Base-by-base conservation (phyloP, 1,140 invertebrate genomes). In the Amyelois transitella region DNA sequence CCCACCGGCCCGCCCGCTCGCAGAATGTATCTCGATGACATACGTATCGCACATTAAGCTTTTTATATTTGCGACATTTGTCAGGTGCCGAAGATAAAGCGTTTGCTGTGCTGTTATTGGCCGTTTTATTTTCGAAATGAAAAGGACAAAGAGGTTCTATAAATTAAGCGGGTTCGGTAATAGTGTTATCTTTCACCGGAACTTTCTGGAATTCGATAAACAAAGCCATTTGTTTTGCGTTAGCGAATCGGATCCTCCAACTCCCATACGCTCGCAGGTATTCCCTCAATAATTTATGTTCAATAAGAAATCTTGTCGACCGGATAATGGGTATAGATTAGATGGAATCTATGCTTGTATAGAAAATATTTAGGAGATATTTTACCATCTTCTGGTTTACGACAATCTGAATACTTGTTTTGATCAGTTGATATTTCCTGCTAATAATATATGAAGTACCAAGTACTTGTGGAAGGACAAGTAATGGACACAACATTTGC, bases 21-120 rank as follows among this genome's bases (percentile, higher is more conserved):
- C 43, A 18, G 43, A 45, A 45, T 45, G 10, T 45, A 45, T 45
- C 18, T 45, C 43, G 43, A 45, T 19, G 43, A 20, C 43, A 45
- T 45, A 45, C 43, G 43, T 45, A 45, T 45, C 19, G 43, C 43
- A 19, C 18, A 45, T 45, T 19, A 45, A 19, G 43, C 43, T 45
- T 19, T 45, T 45, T 45, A 7, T 45, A 19, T 45, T 45, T 1
- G 19, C 43, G 2, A 20, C 18, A 45, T 45, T 45, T 45, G 43
- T 45, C 43, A 45, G 43, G 18, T 45, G 14, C 5, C 19, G 19
- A 45, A 19, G 43, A 19, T 38, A 38, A 38, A 38, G 17, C 5
- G 32, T 38, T 38, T 38, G 32, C 17, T 38, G 32, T 14, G 0
- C n/a, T 14, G 32, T 38, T 38, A 38, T 38, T 38, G 32, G 32